Conservation (phyloP, 2,113 vertebrate genomes). For the Carassius auratus region DNA sequence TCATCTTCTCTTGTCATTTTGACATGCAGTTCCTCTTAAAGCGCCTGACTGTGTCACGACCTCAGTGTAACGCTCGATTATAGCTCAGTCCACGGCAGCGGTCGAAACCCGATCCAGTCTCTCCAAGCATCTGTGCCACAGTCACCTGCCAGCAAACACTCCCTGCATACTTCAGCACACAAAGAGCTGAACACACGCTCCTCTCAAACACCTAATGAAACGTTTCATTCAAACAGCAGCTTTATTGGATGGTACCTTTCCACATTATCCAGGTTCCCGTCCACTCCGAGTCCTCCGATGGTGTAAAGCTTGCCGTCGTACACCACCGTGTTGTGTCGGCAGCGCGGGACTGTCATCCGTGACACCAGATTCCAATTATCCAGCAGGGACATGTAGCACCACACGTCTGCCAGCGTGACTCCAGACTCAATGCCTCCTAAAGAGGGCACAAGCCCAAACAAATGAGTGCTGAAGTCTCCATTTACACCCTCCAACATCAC, state of each 20-base stretch:
- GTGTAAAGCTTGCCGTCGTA: constrained; percentile 96
- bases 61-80: constrained; percentile 34
- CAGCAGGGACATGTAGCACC: constrained; percentile 98
- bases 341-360: constrained; percentile 94
- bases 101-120: constrained; percentile 36
- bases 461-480: constrained; percentile 46
- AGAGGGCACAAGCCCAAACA: constrained; percentile 38
- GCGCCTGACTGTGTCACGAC: not conserved
- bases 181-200: constrained; percentile 37
- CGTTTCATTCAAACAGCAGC: constrained; percentile 37
- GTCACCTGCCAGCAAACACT: constrained; percentile 51
- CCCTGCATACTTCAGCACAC: constrained; percentile 42
- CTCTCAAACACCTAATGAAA: constrained; percentile 34
- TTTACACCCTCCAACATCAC: constrained; percentile 40
- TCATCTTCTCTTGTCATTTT: not conserved
- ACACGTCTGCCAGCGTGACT: constrained; percentile 92
- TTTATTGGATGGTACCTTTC: constrained; percentile 82
- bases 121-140: constrained; percentile 36
- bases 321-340: constrained; percentile 95
- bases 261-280: constrained; percentile 95
- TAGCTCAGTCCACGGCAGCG: not conserved
- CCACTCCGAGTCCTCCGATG: constrained; percentile 91
- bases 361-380: constrained; percentile 99
- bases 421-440: constrained; percentile 95
- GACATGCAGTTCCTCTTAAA: constrained; percentile 8